Percentiles rank a stretch among this genome's conserved stretches.
Evolutionary conservation across 2,797 vertebrate genomes (phyloP).

Genomic region (Xiphophorus birchmanni): DNA sequence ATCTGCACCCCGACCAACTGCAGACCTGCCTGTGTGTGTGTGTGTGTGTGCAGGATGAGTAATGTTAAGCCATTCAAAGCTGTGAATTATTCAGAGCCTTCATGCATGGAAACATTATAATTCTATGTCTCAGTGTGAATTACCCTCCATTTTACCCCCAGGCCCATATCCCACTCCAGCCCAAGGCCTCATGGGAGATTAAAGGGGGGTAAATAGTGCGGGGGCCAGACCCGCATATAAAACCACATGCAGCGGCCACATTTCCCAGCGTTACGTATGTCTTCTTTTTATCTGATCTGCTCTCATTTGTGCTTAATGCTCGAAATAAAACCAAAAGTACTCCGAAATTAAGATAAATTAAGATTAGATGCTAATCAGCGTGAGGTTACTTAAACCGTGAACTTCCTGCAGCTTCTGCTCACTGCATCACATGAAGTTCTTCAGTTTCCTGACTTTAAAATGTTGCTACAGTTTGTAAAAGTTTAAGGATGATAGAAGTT

Average conservation of each 20-base stretch:
- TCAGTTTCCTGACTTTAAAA: background rate
- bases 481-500: background rate
- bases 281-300: slow-evolving; percentile 26
- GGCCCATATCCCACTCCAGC: slow-evolving; percentile 65
- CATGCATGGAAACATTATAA: slow-evolving; percentile 77
- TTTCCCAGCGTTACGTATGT: slow-evolving; percentile 37
- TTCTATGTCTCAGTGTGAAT: slow-evolving; percentile 74
- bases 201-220: slow-evolving; percentile 54
- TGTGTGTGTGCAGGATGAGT: slow-evolving; percentile 44
- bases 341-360: slow-evolving; percentile 25
- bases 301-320: slow-evolving; percentile 11
- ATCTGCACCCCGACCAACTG: slow-evolving; percentile 43
- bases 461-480: background rate
- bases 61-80: slow-evolving; percentile 67
- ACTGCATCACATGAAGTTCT: background rate
- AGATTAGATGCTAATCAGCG: slow-evolving; percentile 13
- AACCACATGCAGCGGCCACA: slow-evolving; percentile 44
- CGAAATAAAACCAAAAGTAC: background rate
- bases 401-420: background rate
- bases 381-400: slow-evolving; percentile 5
- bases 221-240: slow-evolving; percentile 50
- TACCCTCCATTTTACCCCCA: slow-evolving; percentile 64
- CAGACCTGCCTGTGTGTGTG: slow-evolving; percentile 39
- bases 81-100: slow-evolving; percentile 76
- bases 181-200: slow-evolving; percentile 71